Evolutionary conservation across 2,888 invertebrate species (phyloP), one percentile per base, ranked within the genome.

Genomic region (Dicyrtoma fusca): DNA sequence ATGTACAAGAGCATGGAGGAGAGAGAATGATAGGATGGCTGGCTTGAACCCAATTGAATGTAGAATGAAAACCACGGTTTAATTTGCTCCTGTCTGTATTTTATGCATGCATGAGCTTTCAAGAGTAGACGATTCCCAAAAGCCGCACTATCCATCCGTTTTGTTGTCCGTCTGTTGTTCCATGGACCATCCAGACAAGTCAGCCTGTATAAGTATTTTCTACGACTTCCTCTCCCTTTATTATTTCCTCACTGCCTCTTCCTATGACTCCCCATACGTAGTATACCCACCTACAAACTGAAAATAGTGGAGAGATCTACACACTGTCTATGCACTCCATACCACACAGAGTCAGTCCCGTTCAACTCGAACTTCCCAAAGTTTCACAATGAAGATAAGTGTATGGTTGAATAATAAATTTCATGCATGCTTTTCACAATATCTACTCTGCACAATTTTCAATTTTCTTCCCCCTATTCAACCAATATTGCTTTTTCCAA

Each of bases 61-160:
- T 19, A 19, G 66, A 68, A 42, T 55, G n/a, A 53, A 68, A 68
- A 68, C 66, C 66, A 57, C 66, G 55, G 44, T 68, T 68, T 68
- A 68, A 68, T 68, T 68, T 53, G 55, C 55, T 66, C 49, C 34
- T 53, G 21, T 68, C 55, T 23, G 13, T 45, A 55, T 55, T 55
- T 68, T 68, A 68, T 68, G 66, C 66, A 66, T 66, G 66, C 66
- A 68, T 68, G 66, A 68, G 66, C 42, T 57, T 68, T 34, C 14
- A 17, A 51, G 51, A 59, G 59, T 21, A 19, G 59, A 59, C n/a
- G 17, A 49, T 8, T 11, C 13, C 45, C 45, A 11, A 21, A 11
- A 55, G 19, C 19, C 55, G 23, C 23, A 21, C 14, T 17, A 25
- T n/a, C 21, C 11, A 59, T 59, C 19, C 59, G 42, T 59, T 25